Base-by-base conservation (phyloP, 2,113 vertebrate genomes). In the Chionis minor region DNA sequence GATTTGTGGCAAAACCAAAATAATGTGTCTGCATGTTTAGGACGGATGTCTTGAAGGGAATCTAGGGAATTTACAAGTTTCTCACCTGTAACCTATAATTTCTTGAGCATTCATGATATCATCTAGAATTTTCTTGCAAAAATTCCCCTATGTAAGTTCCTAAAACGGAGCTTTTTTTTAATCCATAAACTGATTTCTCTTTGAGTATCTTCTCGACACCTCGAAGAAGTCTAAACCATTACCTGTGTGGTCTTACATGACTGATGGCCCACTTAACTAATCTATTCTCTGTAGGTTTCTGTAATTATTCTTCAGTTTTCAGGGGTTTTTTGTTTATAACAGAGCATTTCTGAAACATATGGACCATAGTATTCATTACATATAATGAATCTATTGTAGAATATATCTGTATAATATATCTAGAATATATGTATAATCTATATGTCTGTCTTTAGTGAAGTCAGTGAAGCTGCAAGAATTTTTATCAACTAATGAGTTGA, bases 201-300 rank as follows among this genome's bases (percentile, higher is more conserved):
- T 70, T 74, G 12, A 61, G 3, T 38, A 22, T 47, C 21, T 86
- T 80, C 16, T 15, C 1, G 5, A 45, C 30, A 33, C 0, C 23
- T 72, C 32, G 27, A 63, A 65, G 21, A 75, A 38, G 5, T 47
- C 16, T 12, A 47, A 51, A n/a, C 3, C 0, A 0, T 33, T 70
- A 28, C 5, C 45, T 75, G 2, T 47, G 5, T 33, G 12, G 2
- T 62, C 20, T 35, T 63, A 12, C 19, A 67, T 24, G 38, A 33
- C 4, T 1, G 3, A 19, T 38, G 17, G 8, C 2, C 2, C 5
- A 17, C 6, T 38, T 69, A 20, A 81, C 14, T 56, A 33, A 59
- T 18, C 2, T 66, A 69, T 84, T 70, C 30, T 44, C 12, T 61
- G n/a, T 24, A 82, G 4, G 1, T 55, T 93, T 91, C 19, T 70